Percentiles rank a stretch among this genome's conserved stretches.
Conservation (phyloP, 2,113 vertebrate species). For the Melanocharis versteri region DNA sequence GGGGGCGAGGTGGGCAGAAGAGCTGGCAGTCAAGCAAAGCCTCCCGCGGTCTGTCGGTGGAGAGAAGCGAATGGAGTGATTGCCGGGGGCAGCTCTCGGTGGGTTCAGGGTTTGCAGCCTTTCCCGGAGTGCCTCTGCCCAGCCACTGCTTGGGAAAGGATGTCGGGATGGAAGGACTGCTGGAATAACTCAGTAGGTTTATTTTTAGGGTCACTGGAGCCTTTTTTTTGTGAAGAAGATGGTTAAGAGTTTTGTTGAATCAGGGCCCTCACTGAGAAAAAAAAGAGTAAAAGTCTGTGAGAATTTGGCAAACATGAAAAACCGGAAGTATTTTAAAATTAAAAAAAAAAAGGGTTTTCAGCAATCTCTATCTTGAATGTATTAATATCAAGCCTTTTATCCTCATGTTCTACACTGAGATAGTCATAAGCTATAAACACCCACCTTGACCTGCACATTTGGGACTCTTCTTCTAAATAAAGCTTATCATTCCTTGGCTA, state of each 20-base stretch:
- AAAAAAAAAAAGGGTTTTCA: not conserved
- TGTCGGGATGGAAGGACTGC: not conserved
- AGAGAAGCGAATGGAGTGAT: not conserved
- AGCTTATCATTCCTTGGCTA: not conserved
- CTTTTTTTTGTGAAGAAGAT: not conserved
- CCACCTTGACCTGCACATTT: not conserved
- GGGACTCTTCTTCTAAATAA: not conserved
- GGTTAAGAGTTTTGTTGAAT: not conserved
- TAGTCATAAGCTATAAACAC: not conserved
- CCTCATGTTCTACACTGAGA: not conserved
- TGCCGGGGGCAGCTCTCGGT: not conserved
- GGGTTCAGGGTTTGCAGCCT: not conserved
- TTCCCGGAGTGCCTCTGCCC: not conserved
- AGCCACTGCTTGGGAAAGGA: not conserved
- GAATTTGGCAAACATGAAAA: not conserved
- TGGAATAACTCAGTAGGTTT: not conserved
- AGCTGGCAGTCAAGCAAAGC: not conserved
- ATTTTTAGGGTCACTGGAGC: not conserved
- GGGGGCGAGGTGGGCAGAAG: not conserved
- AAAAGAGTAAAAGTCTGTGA: not conserved
- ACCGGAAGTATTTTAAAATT: not conserved
- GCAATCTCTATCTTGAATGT: not conserved
- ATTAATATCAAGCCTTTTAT: not conserved
- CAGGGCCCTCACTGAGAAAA: not conserved
- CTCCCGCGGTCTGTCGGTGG: not conserved